Conservation (phyloP, 2,888 invertebrate genomes). For the Cinara cedri region DNA sequence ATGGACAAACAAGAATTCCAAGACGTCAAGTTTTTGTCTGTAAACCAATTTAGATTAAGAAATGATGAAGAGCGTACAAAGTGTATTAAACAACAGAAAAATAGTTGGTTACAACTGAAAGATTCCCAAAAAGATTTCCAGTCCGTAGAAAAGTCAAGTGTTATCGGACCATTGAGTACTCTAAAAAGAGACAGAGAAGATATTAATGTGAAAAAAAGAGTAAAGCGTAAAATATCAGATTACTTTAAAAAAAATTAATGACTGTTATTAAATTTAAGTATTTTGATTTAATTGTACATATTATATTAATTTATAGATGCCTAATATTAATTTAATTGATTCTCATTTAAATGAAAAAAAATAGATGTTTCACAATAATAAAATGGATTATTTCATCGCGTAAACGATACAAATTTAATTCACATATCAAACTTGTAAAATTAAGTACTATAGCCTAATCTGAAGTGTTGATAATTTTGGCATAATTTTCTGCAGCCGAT, state of each 20-base stretch:
- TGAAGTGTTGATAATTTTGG: constrained; percentile 49
- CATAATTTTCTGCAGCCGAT: constrained; percentile 57
- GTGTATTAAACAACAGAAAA: constrained; percentile 58
- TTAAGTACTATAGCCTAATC: constrained; percentile 37
- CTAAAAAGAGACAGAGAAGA: constrained; percentile 47
- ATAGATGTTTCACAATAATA: neutral
- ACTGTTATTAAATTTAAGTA: neutral
- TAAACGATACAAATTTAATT: neutral
- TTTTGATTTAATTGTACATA: constrained; percentile 9
- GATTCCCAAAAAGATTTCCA: constrained; percentile 59
- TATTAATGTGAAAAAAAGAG: constrained; percentile 4
- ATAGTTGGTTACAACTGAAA: constrained; percentile 60
- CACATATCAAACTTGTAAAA: neutral
- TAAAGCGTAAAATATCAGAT: constrained; percentile 53
- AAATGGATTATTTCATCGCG: constrained; percentile 5
- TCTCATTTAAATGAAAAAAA: constrained; percentile 28
- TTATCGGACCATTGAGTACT: constrained; percentile 26
- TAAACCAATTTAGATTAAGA: constrained; percentile 41
- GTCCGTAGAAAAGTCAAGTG: constrained; percentile 28
- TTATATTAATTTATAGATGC: constrained; percentile 7
- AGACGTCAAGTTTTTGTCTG: constrained; percentile 46
- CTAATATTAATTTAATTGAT: constrained; percentile 12
- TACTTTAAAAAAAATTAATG: constrained; percentile 41
- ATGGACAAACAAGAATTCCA: neutral
- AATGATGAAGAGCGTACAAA: constrained; percentile 29